Conservation (phyloP, 1,140 invertebrate species). For the Temnothorax nylanderi region DNA sequence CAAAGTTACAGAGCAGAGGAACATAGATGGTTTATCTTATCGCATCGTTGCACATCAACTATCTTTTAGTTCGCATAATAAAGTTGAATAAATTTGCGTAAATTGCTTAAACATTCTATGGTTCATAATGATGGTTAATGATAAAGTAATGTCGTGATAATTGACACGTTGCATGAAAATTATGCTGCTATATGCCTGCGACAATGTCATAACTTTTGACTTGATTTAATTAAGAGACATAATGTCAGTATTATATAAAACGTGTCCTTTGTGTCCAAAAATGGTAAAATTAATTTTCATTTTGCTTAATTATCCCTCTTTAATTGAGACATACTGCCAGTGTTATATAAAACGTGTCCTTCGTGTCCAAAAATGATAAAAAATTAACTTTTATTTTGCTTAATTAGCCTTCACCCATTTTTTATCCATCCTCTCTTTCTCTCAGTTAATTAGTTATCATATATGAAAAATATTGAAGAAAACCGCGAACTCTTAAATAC, state of each 20-base stretch:
- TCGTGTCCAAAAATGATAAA: neutral
- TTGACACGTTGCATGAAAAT: conserved; percentile 21
- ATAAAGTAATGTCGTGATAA: neutral
- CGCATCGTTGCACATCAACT: conserved; percentile 13
- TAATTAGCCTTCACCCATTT: neutral
- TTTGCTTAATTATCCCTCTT: no score
- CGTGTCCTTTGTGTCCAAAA: neutral
- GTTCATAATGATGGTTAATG: conserved; percentile 4
- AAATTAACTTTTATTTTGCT: neutral
- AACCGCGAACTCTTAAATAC: neutral
- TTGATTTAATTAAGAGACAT: neutral
- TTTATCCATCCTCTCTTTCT: neutral
- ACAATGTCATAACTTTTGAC: neutral
- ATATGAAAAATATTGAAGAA: neutral
- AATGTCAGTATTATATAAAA: neutral
- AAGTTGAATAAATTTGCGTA: conserved; percentile 10
- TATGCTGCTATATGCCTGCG: neutral
- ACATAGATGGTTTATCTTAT: conserved; percentile 17
- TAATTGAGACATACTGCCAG: neutral
- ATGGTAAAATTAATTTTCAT: neutral
- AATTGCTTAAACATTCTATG: no score
- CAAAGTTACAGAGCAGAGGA: conserved; percentile 9
- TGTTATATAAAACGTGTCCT: neutral
- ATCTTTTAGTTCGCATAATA: neutral
- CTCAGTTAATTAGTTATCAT: neutral